Percentiles rank a stretch among this genome's conserved stretches.
phyloP scores from a whole-genome alignment of 64 coral and sea anemone species.

The Hydrozoanthus tunicans region DNA sequence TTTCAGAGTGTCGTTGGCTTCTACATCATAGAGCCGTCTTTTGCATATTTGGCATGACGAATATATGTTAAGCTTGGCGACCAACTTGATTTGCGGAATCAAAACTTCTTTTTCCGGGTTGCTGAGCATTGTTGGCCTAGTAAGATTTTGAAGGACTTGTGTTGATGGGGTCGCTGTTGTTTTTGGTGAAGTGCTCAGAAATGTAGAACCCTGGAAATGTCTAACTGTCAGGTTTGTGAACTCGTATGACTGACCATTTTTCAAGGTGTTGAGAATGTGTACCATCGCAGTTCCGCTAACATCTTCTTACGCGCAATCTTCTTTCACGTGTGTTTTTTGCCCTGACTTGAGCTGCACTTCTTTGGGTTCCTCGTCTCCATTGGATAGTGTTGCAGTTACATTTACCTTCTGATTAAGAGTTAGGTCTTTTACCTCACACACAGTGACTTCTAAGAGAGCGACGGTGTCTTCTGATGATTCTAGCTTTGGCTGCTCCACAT shows the following conservation, averaged over 20 bases:
- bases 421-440: conserved; percentile 8
- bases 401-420: conserved; percentile 23
- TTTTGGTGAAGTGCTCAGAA: neutral
- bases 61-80: conserved; percentile 21
- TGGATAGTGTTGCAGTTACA: neutral
- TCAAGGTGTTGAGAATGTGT: neutral
- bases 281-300: neutral
- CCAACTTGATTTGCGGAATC: neutral
- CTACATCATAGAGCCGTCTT: neutral
- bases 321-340: neutral
- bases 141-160: neutral
- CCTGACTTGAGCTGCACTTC: neutral
- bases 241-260: neutral
- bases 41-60: conserved; percentile 27
- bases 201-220: conserved; percentile 26
- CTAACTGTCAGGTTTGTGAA: conserved; percentile 11
- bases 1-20: conserved; percentile 11
- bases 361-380: neutral
- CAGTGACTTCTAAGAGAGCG: neutral
- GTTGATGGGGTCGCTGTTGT: neutral
- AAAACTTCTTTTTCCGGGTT: conserved; percentile 9
- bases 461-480: neutral
- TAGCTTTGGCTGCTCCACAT: conserved; percentile 1
- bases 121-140: neutral
- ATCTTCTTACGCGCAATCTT: conserved; percentile 13